Conservation (phyloP, 2,113 vertebrate species). For the Meleagris gallopavo region DNA sequence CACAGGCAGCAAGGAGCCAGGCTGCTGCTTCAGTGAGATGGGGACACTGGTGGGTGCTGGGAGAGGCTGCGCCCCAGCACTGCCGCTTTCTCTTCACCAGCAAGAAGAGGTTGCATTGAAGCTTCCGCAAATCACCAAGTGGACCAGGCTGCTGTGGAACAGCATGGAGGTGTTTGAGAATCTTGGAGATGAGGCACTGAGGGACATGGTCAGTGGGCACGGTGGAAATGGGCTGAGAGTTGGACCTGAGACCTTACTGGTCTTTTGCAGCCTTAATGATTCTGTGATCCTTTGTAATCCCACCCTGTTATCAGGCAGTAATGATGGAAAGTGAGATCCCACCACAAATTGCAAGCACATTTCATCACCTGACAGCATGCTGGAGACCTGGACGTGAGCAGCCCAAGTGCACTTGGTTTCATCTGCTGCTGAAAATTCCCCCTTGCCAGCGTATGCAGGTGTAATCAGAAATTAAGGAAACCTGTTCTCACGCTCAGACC, state of each 20-base stretch:
- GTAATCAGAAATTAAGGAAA: not conserved
- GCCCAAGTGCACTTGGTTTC: no score
- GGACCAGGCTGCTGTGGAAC: not conserved
- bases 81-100: not conserved
- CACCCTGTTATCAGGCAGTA: not conserved
- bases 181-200: no score
- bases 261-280: no score
- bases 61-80: not conserved
- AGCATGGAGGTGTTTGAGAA: no score
- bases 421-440: not conserved
- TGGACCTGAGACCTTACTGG: no score
- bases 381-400: not conserved
- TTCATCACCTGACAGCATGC: accelerated
- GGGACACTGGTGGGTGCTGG: accelerated
- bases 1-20: not conserved
- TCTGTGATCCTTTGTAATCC: not conserved
- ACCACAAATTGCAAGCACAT: accelerated
- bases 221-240: no score
- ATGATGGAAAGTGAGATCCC: not conserved
- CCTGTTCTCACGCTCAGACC: not conserved
- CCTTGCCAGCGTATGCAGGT: no score
- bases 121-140: not conserved
- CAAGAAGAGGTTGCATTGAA: not conserved
- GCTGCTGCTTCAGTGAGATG: accelerated
- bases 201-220: no score